phyloP scores from a whole-genome alignment of 2,797 vertebrate species.

The Knipowitschia caucasica region DNA sequence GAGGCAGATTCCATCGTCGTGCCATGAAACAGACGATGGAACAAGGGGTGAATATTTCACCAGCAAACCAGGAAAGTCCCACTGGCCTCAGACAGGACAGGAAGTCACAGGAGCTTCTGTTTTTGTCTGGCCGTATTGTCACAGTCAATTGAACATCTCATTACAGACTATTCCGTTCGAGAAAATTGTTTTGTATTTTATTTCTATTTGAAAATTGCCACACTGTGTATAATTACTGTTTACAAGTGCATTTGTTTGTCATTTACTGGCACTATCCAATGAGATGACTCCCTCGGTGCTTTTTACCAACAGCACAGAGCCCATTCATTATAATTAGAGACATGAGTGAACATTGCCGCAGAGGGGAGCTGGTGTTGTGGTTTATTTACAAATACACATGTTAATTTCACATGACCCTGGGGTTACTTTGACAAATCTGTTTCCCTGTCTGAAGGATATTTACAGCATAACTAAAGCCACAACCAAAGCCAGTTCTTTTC shows the following conservation, averaged over 20 bases:
- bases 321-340: background rate
- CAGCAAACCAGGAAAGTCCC: too few species aligned
- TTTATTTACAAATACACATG: background rate
- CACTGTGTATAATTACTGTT: constrained; percentile 5
- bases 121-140: background rate
- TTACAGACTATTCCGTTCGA: background rate
- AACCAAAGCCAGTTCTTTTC: background rate
- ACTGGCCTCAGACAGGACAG: too few species aligned
- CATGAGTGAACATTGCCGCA: background rate
- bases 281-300: background rate
- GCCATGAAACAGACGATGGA: too few species aligned
- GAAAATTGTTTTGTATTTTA: background rate
- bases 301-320: background rate
- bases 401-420: background rate
- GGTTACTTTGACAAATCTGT: background rate
- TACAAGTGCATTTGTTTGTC: background rate
- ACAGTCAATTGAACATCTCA: constrained; percentile 1
- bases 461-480: background rate
- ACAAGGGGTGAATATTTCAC: too few species aligned
- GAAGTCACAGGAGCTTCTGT: too few species aligned
- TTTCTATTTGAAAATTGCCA: background rate
- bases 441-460: background rate
- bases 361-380: background rate
- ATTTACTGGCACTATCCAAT: background rate
- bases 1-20: too few species aligned